These are phyloP conservation scores for Drosophila sp. DNA, from an alignment of 1,140 invertebrate genomes.

Conservation along the genomic window DNA sequence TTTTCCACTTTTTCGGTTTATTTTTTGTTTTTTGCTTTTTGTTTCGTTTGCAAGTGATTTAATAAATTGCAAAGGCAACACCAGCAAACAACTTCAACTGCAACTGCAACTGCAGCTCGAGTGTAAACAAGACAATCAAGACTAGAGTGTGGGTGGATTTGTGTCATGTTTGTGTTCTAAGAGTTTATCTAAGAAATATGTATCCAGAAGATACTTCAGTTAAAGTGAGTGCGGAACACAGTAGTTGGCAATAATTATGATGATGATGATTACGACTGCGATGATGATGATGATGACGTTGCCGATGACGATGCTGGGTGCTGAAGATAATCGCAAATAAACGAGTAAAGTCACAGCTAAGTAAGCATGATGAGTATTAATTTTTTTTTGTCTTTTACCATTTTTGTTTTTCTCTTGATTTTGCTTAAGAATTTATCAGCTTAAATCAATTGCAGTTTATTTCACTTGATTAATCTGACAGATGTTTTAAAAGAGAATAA, in stretches of 20 bases:
- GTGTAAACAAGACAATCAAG: conserved; percentile 79
- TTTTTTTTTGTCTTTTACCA: neutral
- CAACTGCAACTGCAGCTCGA: conserved; percentile 53
- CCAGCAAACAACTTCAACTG: conserved; percentile 14
- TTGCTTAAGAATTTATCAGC: neutral
- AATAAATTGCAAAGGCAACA: conserved; percentile 62
- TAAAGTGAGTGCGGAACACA: conserved; percentile 37
- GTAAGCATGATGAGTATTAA: conserved; percentile 8
- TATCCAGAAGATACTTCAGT: conserved; percentile 68
- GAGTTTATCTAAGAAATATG: conserved; percentile 67
- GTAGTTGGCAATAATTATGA: conserved; percentile 2
- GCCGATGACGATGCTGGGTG: neutral
- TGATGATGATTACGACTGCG: neutral
- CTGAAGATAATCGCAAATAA: conserved; percentile 14
- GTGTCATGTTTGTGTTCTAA: conserved; percentile 55
- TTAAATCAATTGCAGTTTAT: conserved; percentile 4
- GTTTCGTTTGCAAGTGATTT: conserved; percentile 66
- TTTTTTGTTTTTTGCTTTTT: conserved; percentile 20
- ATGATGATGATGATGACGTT: conserved; percentile 4
- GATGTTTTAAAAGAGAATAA: neutral
- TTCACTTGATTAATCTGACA: neutral
- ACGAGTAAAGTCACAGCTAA: conserved; percentile 12
- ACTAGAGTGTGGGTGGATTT: conserved; percentile 38
- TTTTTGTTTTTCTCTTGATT: neutral
- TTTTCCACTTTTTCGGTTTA: neutral